Evolutionary conservation across 2,113 vertebrate genomes (phyloP).

Genomic region (Aspiorhynchus laticeps): DNA sequence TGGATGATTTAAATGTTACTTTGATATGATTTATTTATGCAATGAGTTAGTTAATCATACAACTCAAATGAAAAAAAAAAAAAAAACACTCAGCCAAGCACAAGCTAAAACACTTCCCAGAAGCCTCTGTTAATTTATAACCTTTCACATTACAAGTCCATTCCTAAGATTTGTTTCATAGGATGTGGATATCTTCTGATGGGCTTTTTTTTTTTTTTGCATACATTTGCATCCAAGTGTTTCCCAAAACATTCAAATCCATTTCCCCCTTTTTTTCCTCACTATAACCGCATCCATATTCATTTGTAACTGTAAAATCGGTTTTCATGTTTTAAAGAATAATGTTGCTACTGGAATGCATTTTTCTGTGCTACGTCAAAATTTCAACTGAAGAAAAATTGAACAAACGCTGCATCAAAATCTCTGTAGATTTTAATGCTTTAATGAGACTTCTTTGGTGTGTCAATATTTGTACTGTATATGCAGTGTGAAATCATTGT

Average conservation of each 20-base stretch:
- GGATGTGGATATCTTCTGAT: constrained; percentile 3
- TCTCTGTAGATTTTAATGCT: background rate
- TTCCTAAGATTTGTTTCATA: constrained; percentile 57
- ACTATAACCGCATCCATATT: background rate
- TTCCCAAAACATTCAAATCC: background rate
- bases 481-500: background rate
- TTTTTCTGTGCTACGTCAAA: background rate
- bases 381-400: constrained; percentile 1
- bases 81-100: constrained; percentile 22
- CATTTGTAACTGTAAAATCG: background rate
- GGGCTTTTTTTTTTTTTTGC: background rate
- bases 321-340: background rate
- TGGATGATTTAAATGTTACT: constrained; percentile 60
- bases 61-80: background rate
- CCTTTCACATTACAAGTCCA: constrained; percentile 61
- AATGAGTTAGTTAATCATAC: constrained; percentile 60
- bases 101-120: constrained; percentile 59
- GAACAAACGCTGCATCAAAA: constrained; percentile 23
- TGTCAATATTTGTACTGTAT: background rate
- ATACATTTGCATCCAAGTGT: constrained; percentile 21
- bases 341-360: background rate
- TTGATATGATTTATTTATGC: constrained; percentile 69
- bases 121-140: constrained; percentile 60
- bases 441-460: constrained; percentile 1
- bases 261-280: background rate